A percentile compares a stretch with the other conserved stretches of the same genome.
Evolutionary conservation across 1,140 invertebrate genomes (phyloP).

Genomic region (Nymphalis io): DNA sequence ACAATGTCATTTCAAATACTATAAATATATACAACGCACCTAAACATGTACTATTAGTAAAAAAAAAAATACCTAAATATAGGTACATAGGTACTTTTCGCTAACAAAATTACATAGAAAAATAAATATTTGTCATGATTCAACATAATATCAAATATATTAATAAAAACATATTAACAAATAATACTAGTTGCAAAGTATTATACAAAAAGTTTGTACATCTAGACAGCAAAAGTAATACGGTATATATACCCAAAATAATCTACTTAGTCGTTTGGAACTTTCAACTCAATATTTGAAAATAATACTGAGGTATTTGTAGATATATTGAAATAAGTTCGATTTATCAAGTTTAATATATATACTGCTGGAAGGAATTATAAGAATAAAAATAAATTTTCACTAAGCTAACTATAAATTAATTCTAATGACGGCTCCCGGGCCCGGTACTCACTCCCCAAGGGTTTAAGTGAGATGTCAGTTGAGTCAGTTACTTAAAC

Average conservation of each 20-base stretch:
- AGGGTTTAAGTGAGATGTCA: too few species aligned
- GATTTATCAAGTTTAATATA: neutral
- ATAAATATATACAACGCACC: constrained; percentile 25
- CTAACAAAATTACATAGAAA: constrained; percentile 46
- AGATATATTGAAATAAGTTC: constrained; percentile 6
- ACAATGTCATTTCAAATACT: constrained; percentile 27
- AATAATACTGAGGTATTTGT: constrained; percentile 51
- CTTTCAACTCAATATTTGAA: constrained; percentile 28
- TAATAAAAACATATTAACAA: constrained; percentile 54
- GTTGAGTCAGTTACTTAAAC: neutral
- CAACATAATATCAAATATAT: constrained; percentile 59
- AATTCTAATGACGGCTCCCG: neutral
- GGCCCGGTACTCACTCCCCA: neutral
- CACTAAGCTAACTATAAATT: neutral
- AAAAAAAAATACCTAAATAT: constrained; percentile 19
- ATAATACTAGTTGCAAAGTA: constrained; percentile 53
- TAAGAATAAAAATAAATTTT: neutral
- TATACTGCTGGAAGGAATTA: neutral
- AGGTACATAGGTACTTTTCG: constrained; percentile 15
- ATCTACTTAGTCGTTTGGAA: constrained; percentile 34
- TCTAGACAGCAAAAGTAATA: constrained; percentile 55
- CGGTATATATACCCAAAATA: constrained; percentile 56
- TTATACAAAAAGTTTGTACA: constrained; percentile 60
- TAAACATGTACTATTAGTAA: constrained; percentile 5
- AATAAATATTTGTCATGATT: constrained; percentile 78